A percentile compares a stretch with the other conserved stretches of the same genome.
phyloP scores from a whole-genome alignment of 2,113 vertebrate genomes.

The Leptodactylus fuscus region DNA sequence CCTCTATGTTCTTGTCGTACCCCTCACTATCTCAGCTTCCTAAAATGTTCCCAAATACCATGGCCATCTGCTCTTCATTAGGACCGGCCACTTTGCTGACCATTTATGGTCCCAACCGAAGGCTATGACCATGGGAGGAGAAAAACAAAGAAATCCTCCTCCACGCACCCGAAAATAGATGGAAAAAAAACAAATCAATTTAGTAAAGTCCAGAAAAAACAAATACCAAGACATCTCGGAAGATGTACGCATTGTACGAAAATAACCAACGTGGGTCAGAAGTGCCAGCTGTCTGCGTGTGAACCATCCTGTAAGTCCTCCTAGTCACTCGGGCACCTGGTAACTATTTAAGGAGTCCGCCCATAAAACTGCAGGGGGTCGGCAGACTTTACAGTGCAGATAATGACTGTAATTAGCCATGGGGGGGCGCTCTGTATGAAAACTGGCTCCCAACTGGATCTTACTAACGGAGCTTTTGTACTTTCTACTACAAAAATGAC shows the following conservation, averaged over 20 bases:
- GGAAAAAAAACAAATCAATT: not conserved
- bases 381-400: not conserved
- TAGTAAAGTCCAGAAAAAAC: slow-evolving; percentile 33
- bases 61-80: slow-evolving; percentile 29
- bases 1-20: not conserved
- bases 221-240: not conserved
- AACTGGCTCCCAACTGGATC: not conserved
- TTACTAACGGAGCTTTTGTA: no score
- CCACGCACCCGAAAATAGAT: slow-evolving; percentile 12
- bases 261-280: slow-evolving; percentile 9
- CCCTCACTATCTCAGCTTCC: not conserved
- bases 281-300: slow-evolving; percentile 32
- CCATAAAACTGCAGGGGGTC: not conserved
- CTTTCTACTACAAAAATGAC: not conserved
- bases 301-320: not conserved
- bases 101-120: slow-evolving; percentile 36
- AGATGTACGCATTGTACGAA: not conserved
- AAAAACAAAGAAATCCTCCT: not conserved
- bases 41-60: slow-evolving; percentile 29
- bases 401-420: not conserved
- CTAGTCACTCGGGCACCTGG: not conserved
- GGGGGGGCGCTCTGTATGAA: not conserved
- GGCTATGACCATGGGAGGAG: not conserved
- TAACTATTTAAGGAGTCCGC: not conserved
- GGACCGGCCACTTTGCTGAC: not conserved